phyloP scores from a whole-genome alignment of 2,888 invertebrate species.

The Lobophora halterata region DNA sequence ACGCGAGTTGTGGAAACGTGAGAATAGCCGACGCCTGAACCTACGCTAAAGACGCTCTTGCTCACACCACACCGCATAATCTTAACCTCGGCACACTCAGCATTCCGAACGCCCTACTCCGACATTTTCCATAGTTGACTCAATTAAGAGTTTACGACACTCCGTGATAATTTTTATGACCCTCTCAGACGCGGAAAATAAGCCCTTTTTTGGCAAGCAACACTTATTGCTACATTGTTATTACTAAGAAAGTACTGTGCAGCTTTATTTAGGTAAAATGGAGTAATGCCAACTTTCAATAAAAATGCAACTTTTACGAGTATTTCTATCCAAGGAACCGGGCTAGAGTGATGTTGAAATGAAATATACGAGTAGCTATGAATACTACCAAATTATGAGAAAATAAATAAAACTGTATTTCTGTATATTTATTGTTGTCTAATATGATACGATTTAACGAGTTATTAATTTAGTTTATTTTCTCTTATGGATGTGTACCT shows the following conservation, averaged over 20 bases:
- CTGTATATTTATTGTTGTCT: no score
- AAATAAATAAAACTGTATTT: no score
- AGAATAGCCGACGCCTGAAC: slow-evolving; percentile 41
- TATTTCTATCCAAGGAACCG: slow-evolving; percentile 35
- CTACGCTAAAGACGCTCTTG: slow-evolving; percentile 46
- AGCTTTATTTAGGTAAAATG: slow-evolving; percentile 55
- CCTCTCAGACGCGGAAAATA: slow-evolving; percentile 30
- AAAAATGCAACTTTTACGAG: slow-evolving; percentile 42
- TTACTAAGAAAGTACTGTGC: slow-evolving; percentile 46
- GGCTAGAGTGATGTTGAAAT: slow-evolving; percentile 32
- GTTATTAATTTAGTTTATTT: no score
- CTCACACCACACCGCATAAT: slow-evolving; percentile 40
- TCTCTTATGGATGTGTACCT: no score
- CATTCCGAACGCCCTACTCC: slow-evolving; percentile 39
- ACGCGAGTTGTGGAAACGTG: slow-evolving; percentile 35
- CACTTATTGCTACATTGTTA: slow-evolving; percentile 44
- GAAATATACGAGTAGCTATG: no score
- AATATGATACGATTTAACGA: no score
- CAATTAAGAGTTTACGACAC: slow-evolving; percentile 44
- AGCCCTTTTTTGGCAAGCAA: slow-evolving; percentile 44
- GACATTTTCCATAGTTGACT: slow-evolving; percentile 36
- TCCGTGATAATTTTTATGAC: slow-evolving; percentile 35
- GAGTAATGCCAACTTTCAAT: slow-evolving; percentile 60
- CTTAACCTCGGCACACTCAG: slow-evolving; percentile 43
- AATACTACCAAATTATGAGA: no score